Conservation (phyloP, 30 jellyfish, hydroid and myxozoan genomes). For the Catostylus mosaicus region DNA sequence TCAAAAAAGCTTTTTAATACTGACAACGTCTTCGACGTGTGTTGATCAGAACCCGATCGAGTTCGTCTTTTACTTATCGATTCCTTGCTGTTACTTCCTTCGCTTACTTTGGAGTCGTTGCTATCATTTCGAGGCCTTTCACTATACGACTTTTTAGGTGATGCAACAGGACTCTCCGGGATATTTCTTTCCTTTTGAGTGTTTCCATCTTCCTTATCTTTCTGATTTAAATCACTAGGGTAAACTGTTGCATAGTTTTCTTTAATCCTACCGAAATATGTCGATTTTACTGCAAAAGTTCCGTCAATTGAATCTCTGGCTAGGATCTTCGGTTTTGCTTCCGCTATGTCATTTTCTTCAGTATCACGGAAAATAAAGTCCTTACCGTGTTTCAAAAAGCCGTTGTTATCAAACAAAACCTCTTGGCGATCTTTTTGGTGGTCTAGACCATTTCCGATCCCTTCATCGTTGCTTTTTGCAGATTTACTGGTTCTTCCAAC, state of each 20-base stretch:
- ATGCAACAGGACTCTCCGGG: conserved; percentile 38
- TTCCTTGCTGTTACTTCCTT: conserved; percentile 59
- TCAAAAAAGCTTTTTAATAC: conserved; percentile 61
- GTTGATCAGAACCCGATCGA: conserved; percentile 54
- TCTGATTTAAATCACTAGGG: background rate
- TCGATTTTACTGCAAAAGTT: background rate
- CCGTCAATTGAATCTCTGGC: conserved; percentile 42
- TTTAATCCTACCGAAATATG: background rate
- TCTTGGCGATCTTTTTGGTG: no score
- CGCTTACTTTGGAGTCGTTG: conserved; percentile 62
- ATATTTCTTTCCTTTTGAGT: background rate
- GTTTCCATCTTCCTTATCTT: background rate
- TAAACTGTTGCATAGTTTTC: background rate
- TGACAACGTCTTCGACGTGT: conserved; percentile 47
- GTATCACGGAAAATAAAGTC: background rate
- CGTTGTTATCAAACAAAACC: background rate
- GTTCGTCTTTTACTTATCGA: conserved; percentile 39
- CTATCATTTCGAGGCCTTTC: conserved; percentile 33
- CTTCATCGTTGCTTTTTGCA: no score
- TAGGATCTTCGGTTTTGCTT: background rate
- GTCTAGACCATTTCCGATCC: no score
- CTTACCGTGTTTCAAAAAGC: background rate
- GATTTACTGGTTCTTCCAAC: no score
- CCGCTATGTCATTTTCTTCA: background rate
- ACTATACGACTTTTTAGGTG: conserved; percentile 20